These are phyloP conservation scores for Lanistes nyassanus DNA, from an alignment of 1,140 invertebrate species.

Conservation along the genomic window DNA sequence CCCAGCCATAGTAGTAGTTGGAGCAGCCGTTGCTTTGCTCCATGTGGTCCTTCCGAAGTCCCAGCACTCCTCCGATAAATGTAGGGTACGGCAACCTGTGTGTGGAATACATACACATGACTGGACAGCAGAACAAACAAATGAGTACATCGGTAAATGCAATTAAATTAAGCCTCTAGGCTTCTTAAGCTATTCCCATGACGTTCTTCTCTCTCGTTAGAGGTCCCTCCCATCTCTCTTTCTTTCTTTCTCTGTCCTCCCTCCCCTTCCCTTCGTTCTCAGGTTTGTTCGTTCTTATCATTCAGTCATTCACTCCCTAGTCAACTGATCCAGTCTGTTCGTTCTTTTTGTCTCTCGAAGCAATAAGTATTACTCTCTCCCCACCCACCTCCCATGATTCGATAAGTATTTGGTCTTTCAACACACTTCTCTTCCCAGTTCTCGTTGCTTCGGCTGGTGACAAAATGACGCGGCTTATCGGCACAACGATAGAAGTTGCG, in stretches of 20 bases:
- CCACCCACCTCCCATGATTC: neutral
- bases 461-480: slow-evolving; percentile 76
- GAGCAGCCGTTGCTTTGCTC: slow-evolving; percentile 88
- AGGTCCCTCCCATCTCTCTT: too few species aligned
- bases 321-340: too few species aligned
- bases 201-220: neutral
- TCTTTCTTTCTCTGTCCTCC: too few species aligned
- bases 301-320: too few species aligned
- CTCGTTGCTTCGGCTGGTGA: slow-evolving; percentile 71
- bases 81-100: slow-evolving; percentile 77
- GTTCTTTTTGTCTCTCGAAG: too few species aligned
- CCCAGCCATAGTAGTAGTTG: slow-evolving; percentile 86
- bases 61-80: slow-evolving; percentile 79
- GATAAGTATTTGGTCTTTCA: neutral
- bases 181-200: too few species aligned
- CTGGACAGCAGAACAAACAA: neutral
- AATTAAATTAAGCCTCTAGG: too few species aligned
- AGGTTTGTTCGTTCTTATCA: too few species aligned
- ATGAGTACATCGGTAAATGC: neutral
- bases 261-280: too few species aligned
- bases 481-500: slow-evolving; percentile 89
- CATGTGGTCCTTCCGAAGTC: slow-evolving; percentile 73
- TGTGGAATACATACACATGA: neutral
- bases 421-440: neutral
- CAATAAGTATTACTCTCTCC: too few species aligned